Evolutionary conservation across 2,888 invertebrate genomes (phyloP), one percentile per base, ranked within the genome.

Genomic region (Leptinotarsa peninsularis): DNA sequence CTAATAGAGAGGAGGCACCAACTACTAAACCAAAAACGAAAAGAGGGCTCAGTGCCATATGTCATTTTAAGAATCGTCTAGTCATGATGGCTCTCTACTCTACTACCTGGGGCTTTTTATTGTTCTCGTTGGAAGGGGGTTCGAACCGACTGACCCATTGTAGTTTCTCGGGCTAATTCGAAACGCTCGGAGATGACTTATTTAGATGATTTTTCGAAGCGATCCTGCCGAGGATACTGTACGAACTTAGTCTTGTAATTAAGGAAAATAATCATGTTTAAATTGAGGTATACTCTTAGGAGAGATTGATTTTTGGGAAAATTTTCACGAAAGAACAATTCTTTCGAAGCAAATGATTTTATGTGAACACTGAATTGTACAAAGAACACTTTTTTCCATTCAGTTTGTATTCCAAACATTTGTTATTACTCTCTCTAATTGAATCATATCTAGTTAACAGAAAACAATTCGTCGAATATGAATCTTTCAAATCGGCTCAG

Each of bases 131-230:
- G 67, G 68, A 69, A 67, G 71, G 76, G 76, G 74, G 74, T 71
- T 70, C 67, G 63, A 76, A 67, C 77, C 80, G 3, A 43, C 43
- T 43, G 43, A 43, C 43, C 43, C 43, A 77, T 78, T 78, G 72
- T 78, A 56, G 67, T 70, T 70, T 72, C 66, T 71, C 73, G 72
- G 73, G 78, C 76, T 67, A 67, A 77, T 77, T 80, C 56, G 73
- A 72, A 72, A 80, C 70, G 77, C 73, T 75, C 50, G 63, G 72
- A 77, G 80, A 80, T 80, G 77, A 80, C 80, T 80, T 80, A 80
- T 79, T 80, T 80, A 79, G 74, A 73, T 60, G 73, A 63, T 49
- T 73, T 72, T 71, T 43, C 33, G 10, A 50, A 58, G 17, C 3
- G 43, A 10, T 43, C 43, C 43, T 43, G 43, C 43, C 43, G 43